These are phyloP conservation scores for Sebastiscus albofasciatus DNA, from an alignment of 2,797 vertebrate species.

Conservation along the genomic window DNA sequence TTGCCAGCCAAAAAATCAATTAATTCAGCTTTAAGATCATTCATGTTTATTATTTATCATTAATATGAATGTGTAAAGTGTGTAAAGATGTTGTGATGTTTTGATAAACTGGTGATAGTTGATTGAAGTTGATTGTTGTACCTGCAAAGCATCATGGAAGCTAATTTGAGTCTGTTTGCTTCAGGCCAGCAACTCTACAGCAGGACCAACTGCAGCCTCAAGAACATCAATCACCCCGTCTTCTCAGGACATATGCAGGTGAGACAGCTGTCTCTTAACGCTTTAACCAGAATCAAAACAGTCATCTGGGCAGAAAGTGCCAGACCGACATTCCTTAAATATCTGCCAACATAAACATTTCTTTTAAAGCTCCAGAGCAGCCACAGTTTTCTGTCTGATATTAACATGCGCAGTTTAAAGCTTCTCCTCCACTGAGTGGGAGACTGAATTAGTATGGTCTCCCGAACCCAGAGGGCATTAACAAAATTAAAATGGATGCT, in stretches of 20 bases:
- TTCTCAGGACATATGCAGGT: conserved; percentile 97
- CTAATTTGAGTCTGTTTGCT: conserved; percentile 81
- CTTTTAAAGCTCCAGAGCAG: background rate
- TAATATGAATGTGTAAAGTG: background rate
- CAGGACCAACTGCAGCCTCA: conserved; percentile 86
- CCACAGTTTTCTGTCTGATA: background rate
- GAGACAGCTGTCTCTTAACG: conserved; percentile 46
- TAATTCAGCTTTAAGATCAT: background rate
- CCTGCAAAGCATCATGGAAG: background rate
- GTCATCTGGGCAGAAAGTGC: background rate
- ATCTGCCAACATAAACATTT: background rate
- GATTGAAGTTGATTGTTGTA: background rate
- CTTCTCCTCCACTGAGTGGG: conserved; percentile 11
- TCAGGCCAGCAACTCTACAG: conserved; percentile 93
- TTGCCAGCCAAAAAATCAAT: background rate
- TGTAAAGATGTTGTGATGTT: background rate
- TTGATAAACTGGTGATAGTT: background rate
- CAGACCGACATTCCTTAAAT: background rate
- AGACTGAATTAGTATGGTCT: conserved; percentile 19
- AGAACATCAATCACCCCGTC: conserved; percentile 89
- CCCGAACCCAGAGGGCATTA: conserved; percentile 8
- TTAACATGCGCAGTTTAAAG: conserved; percentile 21
- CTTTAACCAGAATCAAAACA: too few relatives aligned
- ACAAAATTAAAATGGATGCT: conserved; percentile 41
- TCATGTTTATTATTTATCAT: background rate